phyloP scores from a whole-genome alignment of 1,140 invertebrate species.

The Rhyacophila brunnea region DNA sequence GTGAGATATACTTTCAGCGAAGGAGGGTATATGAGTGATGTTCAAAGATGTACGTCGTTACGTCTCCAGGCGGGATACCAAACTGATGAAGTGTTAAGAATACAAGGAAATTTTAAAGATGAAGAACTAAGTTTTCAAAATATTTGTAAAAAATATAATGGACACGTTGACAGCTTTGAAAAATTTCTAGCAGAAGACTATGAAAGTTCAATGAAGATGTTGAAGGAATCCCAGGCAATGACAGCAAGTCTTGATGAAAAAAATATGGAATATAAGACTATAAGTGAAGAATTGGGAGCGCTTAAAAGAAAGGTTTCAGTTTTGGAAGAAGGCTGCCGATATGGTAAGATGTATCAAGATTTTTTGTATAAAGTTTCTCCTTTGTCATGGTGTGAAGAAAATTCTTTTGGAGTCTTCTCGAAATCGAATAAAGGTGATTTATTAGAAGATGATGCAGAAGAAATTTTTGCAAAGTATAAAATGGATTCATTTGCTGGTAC shows the following conservation, averaged over 20 bases:
- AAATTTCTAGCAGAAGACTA: conserved; percentile 63
- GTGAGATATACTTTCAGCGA: conserved; percentile 55
- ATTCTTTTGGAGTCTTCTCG: conserved; percentile 33
- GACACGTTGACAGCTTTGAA: conserved; percentile 60
- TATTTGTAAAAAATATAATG: conserved; percentile 56
- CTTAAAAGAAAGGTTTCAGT: conserved; percentile 60
- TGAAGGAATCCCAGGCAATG: conserved; percentile 55
- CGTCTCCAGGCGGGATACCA: conserved; percentile 58
- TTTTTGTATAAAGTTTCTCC: conserved; percentile 63
- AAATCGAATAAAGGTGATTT: conserved; percentile 7
- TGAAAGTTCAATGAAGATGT: conserved; percentile 56
- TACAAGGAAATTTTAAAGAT: conserved; percentile 59
- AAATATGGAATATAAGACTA: conserved; percentile 51
- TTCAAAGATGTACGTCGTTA: conserved; percentile 54
- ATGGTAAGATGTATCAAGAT: conserved; percentile 62
- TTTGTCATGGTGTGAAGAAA: conserved; percentile 55
- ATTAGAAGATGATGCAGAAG: conserved; percentile 15
- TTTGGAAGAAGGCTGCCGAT: conserved; percentile 61
- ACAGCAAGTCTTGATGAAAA: conserved; percentile 49
- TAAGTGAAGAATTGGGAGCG: conserved; percentile 50
- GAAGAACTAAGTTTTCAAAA: conserved; percentile 56
- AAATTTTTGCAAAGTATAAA: conserved; percentile 15
- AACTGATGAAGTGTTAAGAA: conserved; percentile 59
- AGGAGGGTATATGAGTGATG: conserved; percentile 57
- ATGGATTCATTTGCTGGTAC: neutral